Percentiles rank a stretch among this genome's conserved stretches.
These are phyloP conservation scores for Ophion ventricosus DNA, from an alignment of 2,888 invertebrate genomes.

Conservation along the genomic window DNA sequence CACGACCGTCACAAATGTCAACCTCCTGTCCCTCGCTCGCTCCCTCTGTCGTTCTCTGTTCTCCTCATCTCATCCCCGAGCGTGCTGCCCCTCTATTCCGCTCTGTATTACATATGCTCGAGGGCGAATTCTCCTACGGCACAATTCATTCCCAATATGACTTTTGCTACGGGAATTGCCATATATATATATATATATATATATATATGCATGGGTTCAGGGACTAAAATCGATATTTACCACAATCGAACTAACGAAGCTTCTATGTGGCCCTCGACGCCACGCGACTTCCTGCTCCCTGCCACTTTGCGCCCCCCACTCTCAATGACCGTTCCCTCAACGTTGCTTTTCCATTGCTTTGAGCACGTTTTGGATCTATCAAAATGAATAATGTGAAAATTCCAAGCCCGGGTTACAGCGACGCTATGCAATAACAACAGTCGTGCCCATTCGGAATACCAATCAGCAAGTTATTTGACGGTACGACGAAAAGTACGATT, in stretches of 20 bases:
- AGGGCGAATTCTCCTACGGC: slow-evolving; percentile 51
- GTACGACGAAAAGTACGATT: slow-evolving; percentile 19
- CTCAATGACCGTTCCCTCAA: slow-evolving; percentile 8
- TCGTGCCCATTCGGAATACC: slow-evolving; percentile 6
- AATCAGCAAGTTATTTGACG: slow-evolving; percentile 21
- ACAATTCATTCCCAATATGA: slow-evolving; percentile 62
- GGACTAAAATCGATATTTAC: slow-evolving; percentile 58
- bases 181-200: not conserved
- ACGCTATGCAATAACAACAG: slow-evolving; percentile 20
- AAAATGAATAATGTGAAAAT: slow-evolving; percentile 52
- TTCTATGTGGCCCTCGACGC: slow-evolving; percentile 27
- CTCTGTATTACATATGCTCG: slow-evolving; percentile 54
- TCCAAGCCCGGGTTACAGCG: slow-evolving; percentile 23
- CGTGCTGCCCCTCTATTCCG: not conserved
- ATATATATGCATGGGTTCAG: too few relatives aligned
- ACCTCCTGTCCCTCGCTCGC: slow-evolving; percentile 30
- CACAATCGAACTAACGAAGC: slow-evolving; percentile 65
- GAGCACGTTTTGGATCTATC: slow-evolving; percentile 51
- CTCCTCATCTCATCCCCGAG: slow-evolving; percentile 6
- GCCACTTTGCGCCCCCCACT: slow-evolving; percentile 20
- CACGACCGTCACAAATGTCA: slow-evolving; percentile 48
- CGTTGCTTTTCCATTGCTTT: not conserved
- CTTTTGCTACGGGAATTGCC: slow-evolving; percentile 44
- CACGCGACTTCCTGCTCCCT: slow-evolving; percentile 44
- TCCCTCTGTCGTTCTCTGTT: not conserved